Percentiles rank a stretch among this genome's conserved stretches.
Conservation (phyloP, 2,888 invertebrate genomes). For the Harpagoxenus sublaevis region DNA sequence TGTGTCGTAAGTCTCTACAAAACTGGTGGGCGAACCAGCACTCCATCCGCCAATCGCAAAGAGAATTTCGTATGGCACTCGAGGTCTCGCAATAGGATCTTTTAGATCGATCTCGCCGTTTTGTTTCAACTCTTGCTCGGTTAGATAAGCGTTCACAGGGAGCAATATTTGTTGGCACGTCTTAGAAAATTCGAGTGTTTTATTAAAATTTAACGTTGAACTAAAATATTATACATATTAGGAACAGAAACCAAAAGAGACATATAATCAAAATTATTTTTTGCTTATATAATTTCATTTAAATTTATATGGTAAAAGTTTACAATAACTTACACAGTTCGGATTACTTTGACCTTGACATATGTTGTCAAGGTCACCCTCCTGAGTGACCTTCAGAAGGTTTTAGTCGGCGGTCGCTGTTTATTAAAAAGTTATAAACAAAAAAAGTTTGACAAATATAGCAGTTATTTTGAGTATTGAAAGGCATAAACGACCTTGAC, state of each 20-base stretch:
- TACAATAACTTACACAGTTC: too few relatives aligned
- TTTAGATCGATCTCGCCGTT: constrained; percentile 87
- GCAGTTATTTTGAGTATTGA: too few relatives aligned
- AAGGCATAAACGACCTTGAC: too few relatives aligned
- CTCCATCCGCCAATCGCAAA: constrained; percentile 96
- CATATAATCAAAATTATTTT: neutral
- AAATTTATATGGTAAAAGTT: neutral
- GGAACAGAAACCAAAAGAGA: neutral
- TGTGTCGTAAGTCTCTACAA: constrained; percentile 92
- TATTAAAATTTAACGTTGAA: neutral
- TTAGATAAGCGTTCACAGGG: constrained; percentile 88
- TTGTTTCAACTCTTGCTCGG: constrained; percentile 85
- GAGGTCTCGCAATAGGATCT: constrained; percentile 90
- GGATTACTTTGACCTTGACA: too few relatives aligned
- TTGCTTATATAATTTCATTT: neutral
- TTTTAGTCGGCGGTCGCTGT: too few relatives aligned
- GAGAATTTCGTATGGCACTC: constrained; percentile 92
- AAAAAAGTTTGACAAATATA: too few relatives aligned
- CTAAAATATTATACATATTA: constrained; percentile 16
- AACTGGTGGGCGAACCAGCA: constrained; percentile 94
- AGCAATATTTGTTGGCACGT: constrained; percentile 88
- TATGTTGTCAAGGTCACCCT: too few relatives aligned
- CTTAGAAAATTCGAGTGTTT: constrained; percentile 78
- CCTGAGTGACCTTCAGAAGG: too few relatives aligned
- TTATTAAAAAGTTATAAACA: too few relatives aligned